Evolutionary conservation across 2,888 invertebrate genomes (phyloP).

Genomic region (Gasteruption jaculator): DNA sequence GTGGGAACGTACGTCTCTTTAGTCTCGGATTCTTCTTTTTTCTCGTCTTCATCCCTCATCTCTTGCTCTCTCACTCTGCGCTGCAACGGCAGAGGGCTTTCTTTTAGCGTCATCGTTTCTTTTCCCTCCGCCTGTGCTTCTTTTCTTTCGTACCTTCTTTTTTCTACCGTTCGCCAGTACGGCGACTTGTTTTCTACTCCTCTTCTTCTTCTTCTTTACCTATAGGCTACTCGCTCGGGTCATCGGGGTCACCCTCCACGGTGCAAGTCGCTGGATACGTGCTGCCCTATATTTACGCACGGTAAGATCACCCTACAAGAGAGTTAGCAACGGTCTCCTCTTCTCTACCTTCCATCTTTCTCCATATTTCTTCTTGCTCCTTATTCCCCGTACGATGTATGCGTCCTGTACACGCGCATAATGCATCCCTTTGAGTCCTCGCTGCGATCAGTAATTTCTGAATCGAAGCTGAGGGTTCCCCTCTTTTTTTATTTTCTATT

Average conservation of each 20-base stretch:
- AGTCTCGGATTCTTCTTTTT: conserved; percentile 22
- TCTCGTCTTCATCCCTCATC: conserved; percentile 20
- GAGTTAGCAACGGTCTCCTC: conserved; percentile 25
- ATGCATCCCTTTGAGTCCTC: background rate
- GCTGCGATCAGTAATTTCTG: conserved; percentile 10
- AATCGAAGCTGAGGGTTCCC: conserved; percentile 7
- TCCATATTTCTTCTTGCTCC: background rate
- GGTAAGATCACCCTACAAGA: conserved; percentile 43
- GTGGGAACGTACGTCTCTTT: conserved; percentile 52
- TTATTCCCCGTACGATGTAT: no score
- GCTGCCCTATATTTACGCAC: conserved; percentile 51
- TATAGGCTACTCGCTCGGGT: conserved; percentile 34
- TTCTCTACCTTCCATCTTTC: conserved; percentile 6
- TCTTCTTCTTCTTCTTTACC: conserved; percentile 9
- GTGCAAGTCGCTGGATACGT: conserved; percentile 45
- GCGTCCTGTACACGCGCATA: background rate
- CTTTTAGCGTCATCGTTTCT: conserved; percentile 12
- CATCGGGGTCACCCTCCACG: conserved; percentile 46
- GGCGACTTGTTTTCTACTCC: background rate
- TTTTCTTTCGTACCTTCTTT: conserved; percentile 19
- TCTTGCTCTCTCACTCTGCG: conserved; percentile 19
- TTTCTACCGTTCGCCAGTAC: conserved; percentile 15
- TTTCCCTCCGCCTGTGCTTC: conserved; percentile 9
- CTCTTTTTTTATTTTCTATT: no score
- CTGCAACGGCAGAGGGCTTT: conserved; percentile 6